These are phyloP conservation scores for Emydocephalus ijimae DNA, from an alignment of 2,113 vertebrate genomes.

Conservation along the genomic window DNA sequence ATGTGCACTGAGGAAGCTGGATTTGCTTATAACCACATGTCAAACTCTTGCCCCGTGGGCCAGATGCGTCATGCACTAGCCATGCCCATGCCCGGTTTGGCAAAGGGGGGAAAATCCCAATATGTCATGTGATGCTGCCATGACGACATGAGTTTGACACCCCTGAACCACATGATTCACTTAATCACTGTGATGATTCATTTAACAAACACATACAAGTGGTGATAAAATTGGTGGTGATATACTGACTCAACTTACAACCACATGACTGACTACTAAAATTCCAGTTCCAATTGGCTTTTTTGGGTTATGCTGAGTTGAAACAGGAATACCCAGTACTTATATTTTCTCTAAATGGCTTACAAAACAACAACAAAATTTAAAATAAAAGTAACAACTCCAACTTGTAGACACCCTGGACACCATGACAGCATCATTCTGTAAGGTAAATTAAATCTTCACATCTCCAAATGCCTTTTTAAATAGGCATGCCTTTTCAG, in stretches of 20 bases:
- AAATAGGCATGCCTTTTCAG: background rate
- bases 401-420: background rate
- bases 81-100: too few species aligned
- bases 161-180: background rate
- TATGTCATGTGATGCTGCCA: too few species aligned
- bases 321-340: background rate
- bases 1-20: background rate
- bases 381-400: background rate
- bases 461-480: background rate
- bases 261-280: background rate
- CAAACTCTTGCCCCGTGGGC: too few species aligned
- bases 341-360: background rate
- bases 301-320: background rate
- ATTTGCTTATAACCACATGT: background rate
- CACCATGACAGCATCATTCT: background rate
- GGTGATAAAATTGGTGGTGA: background rate
- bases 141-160: too few species aligned
- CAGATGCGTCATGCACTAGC: too few species aligned
- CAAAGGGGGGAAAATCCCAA: too few species aligned
- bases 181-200: background rate
- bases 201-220: background rate
- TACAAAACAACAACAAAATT: background rate
- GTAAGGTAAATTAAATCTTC: background rate
- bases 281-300: background rate
- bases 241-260: background rate